These are phyloP conservation scores for Muscicapa striata DNA, from an alignment of 2,797 vertebrate species.

Conservation along the genomic window DNA sequence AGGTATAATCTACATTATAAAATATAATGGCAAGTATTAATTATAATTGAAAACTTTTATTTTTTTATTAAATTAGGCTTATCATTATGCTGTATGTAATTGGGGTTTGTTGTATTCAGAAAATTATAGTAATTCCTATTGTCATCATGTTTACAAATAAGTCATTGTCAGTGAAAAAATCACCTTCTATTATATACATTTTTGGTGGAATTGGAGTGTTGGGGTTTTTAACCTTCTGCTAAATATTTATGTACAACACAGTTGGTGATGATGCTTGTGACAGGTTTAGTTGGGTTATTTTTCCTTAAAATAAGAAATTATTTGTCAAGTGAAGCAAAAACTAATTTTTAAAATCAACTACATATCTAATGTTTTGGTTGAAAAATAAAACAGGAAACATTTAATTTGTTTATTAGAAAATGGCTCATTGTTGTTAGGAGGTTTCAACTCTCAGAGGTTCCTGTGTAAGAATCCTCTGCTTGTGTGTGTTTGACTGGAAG, in stretches of 20 bases:
- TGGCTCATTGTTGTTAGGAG: rapidly evolving
- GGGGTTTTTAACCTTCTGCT: background rate
- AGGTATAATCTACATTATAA: background rate
- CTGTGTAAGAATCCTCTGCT: background rate
- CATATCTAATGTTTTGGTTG: background rate
- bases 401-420: background rate
- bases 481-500: background rate
- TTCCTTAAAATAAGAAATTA: background rate
- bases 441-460: background rate
- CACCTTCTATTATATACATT: background rate
- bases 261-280: background rate
- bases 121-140: background rate
- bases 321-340: background rate
- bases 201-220: background rate
- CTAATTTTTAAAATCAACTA: background rate
- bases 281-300: background rate
- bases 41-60: background rate
- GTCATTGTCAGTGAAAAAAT: background rate
- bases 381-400: background rate
- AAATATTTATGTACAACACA: background rate
- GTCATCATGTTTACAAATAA: background rate
- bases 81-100: background rate
- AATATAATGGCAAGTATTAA: background rate
- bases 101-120: background rate
- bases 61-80: background rate